Evolutionary conservation across 2,113 vertebrate species (phyloP), one percentile per base, ranked within the genome.

Genomic region (Hippoglossus stenolepis): DNA sequence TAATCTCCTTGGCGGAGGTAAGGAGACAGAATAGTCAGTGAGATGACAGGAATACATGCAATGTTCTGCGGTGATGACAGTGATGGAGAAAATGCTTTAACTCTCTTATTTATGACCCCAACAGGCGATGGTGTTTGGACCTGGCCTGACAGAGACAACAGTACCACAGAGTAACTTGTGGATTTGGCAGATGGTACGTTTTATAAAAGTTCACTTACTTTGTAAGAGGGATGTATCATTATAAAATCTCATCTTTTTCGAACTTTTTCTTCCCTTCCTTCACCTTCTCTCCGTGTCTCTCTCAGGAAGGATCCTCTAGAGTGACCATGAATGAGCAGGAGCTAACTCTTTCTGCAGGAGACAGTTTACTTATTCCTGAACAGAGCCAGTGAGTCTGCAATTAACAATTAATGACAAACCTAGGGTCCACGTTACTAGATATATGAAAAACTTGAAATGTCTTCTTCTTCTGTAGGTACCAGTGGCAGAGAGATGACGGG

Each of bases 151-250:
- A 17, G 85, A 93, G 72, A 77, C 80, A 24, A 85, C 57, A 1
- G 87, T 73, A 20, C 90, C 66, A 49, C 81, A 91, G 54, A 95
- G 92, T 1, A 97, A 98, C 70, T 79, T 90, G 70, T 99, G 98
- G 98, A 94, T 99, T 77, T 99, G 98, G 98, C 97, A 99, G 73
- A 83, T 97, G 96, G 98, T 96, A 94, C 0, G 93, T 73, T 43
- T 18, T 14, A 15, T 20, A 13, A 43, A 73, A 20, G 14, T n/a
- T 38, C 35, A 10, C 8, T 10, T 10, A 7, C 35, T 10, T 38
- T 38, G 35, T 38, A 38, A 38, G 35, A 38, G 9, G 35, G 40
- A 43, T 43, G 12, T 13, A 13, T 43, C 40, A 43, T 11, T 12
- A 43, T 11, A 13, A 43, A 43, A 11, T 43, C 40, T 12, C 40